Percentiles rank a stretch among this genome's conserved stretches.
Evolutionary conservation across 2,888 invertebrate species (phyloP).

Genomic region (Capitulum mitella): DNA sequence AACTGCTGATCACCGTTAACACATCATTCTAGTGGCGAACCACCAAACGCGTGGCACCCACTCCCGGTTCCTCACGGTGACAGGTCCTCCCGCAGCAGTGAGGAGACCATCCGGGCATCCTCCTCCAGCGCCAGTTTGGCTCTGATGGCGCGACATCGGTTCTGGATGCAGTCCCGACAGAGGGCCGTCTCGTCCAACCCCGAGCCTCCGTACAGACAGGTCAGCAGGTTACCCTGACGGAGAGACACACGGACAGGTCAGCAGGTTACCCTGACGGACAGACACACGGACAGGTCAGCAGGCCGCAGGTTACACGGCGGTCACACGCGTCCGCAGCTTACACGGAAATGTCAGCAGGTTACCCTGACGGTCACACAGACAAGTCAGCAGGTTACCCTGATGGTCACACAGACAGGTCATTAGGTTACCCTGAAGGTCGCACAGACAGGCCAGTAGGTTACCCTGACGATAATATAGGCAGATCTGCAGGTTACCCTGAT

Average conservation of each 20-base stretch:
- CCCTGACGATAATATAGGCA: not conserved
- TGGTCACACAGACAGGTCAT: not conserved
- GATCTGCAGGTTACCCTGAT: not conserved
- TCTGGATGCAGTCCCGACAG: not conserved
- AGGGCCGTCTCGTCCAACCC: not conserved
- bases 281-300: not conserved
- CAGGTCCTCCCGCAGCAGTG: not conserved
- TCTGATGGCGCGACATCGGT: constrained; percentile 16
- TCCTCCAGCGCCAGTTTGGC: constrained; percentile 9
- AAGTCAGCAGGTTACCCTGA: not conserved
- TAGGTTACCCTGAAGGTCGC: too few species aligned
- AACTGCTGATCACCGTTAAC: too few species aligned
- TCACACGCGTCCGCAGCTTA: too few species aligned
- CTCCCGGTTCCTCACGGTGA: not conserved
- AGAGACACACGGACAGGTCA: not conserved
- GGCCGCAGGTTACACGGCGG: too few species aligned
- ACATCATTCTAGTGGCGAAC: too few species aligned
- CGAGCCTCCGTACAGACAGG: not conserved
- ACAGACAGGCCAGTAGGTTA: not conserved
- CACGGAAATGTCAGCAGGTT: not conserved
- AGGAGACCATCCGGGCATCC: not conserved
- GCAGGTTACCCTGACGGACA: not conserved
- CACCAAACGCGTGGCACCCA: too few species aligned
- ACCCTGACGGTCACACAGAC: not conserved
- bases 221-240: not conserved